Conservation (phyloP, 2,113 vertebrate species). For the Rhabdomys dilectus region DNA sequence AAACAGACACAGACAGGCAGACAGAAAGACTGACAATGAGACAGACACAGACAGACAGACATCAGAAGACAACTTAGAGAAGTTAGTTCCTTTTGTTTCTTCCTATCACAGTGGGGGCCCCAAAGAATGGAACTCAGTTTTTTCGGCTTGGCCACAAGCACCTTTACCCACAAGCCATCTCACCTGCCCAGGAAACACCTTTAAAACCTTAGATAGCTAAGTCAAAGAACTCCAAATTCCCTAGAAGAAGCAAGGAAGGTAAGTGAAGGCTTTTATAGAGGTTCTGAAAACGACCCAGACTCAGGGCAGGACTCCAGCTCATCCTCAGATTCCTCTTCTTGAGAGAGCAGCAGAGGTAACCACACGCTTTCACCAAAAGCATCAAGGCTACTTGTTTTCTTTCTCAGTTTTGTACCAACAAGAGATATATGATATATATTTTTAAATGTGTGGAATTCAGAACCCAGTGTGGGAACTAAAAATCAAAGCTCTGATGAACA, state of each 20-base stretch:
- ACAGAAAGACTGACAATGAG: not conserved
- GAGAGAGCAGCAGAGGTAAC: not conserved
- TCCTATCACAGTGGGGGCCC: not conserved
- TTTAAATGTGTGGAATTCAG: not conserved
- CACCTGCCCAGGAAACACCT: not conserved
- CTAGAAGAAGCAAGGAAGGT: not conserved
- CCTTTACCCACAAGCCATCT: not conserved
- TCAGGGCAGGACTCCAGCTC: not conserved
- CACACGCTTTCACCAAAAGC: not conserved
- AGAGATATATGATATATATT: not conserved
- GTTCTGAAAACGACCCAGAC: not conserved
- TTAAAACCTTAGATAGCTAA: not conserved
- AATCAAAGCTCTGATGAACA: not conserved
- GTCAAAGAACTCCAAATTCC: not conserved
- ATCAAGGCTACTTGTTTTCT: not conserved
- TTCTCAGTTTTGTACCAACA: not conserved
- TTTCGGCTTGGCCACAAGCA: not conserved
- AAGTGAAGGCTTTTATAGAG: not conserved
- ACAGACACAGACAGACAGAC: not conserved
- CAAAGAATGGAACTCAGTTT: not conserved
- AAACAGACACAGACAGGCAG: not conserved
- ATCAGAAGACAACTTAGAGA: not conserved
- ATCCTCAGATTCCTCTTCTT: not conserved
- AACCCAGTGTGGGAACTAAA: not conserved
- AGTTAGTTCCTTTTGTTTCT: not conserved